These are phyloP conservation scores for Caenorhabditis sulstoni DNA, from an alignment of 2,888 invertebrate genomes.

Conservation along the genomic window DNA sequence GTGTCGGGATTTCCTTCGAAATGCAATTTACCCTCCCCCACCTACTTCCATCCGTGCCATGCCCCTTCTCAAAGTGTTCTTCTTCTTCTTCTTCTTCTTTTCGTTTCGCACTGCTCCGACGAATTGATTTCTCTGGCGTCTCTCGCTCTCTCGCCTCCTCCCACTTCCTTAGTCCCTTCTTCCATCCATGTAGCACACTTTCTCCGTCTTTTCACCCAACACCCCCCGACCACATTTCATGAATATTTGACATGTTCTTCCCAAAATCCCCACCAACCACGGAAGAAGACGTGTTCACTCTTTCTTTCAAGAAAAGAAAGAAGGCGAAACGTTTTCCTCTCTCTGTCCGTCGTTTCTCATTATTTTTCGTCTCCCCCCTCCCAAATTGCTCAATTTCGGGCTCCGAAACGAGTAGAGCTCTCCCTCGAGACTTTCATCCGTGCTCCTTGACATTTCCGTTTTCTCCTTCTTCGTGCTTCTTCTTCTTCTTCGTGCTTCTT, in stretches of 20 bases:
- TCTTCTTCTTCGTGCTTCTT: background rate
- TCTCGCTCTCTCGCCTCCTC: slow-evolving; percentile 1
- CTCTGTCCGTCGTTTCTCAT: slow-evolving; percentile 18
- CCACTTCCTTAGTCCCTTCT: slow-evolving; percentile 20
- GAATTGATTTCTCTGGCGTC: slow-evolving; percentile 12
- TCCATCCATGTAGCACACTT: slow-evolving; percentile 3
- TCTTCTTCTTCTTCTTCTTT: slow-evolving; percentile 6
- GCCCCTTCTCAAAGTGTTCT: slow-evolving; percentile 8
- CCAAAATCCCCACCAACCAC: slow-evolving; percentile 9
- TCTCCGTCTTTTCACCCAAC: slow-evolving; percentile 3
- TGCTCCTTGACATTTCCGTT: slow-evolving; percentile 7
- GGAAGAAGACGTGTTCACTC: background rate
- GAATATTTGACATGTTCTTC: slow-evolving; percentile 33
- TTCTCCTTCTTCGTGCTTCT: slow-evolving; percentile 3
- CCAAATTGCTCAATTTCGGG: slow-evolving; percentile 17
- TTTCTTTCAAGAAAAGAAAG: slow-evolving; percentile 4
- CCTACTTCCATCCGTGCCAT: background rate
- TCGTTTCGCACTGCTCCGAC: slow-evolving; percentile 2
- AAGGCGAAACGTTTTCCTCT: slow-evolving; percentile 15
- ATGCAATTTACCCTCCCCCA: background rate
- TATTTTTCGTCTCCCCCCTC: slow-evolving; percentile 9
- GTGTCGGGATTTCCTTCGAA: background rate
- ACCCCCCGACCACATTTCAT: slow-evolving; percentile 33
- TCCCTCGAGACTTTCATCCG: background rate
- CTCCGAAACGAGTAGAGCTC: background rate